Conservation (phyloP, 1,140 invertebrate species). For the Penaeus chinensis region DNA sequence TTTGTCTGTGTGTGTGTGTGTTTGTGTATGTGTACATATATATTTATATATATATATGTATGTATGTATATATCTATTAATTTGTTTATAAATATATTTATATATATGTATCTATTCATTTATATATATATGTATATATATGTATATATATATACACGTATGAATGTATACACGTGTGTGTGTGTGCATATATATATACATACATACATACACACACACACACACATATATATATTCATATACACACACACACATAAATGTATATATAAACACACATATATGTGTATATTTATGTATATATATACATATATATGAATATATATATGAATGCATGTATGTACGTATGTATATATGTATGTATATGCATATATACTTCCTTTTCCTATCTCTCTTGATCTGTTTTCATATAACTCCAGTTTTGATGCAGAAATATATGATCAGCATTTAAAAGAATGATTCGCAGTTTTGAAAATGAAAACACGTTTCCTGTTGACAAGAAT, state of each 20-base stretch:
- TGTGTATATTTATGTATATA: background rate
- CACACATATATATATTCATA: conserved; percentile 36
- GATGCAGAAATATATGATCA: background rate
- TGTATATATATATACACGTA: background rate
- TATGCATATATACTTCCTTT: conserved; percentile 4
- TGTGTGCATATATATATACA: background rate
- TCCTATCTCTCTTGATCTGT: background rate
- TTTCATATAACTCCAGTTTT: background rate
- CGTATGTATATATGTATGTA: background rate
- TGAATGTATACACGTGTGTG: background rate
- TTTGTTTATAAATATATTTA: background rate
- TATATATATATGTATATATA: conserved; percentile 10
- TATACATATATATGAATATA: conserved; percentile 16
- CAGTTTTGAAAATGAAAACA: no score
- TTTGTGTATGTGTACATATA: no score
- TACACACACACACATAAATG: background rate
- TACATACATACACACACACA: conserved; percentile 20
- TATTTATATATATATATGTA: conserved; percentile 1
- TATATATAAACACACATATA: conserved; percentile 35
- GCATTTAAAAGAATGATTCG: no score
- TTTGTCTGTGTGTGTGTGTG: no score
- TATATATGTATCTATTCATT: conserved; percentile 6
- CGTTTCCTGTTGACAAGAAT: no score
- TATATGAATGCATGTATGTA: background rate
- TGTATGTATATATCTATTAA: background rate